Evolutionary conservation across 2,113 vertebrate genomes (phyloP).

Genomic region (Phocoena sinus): DNA sequence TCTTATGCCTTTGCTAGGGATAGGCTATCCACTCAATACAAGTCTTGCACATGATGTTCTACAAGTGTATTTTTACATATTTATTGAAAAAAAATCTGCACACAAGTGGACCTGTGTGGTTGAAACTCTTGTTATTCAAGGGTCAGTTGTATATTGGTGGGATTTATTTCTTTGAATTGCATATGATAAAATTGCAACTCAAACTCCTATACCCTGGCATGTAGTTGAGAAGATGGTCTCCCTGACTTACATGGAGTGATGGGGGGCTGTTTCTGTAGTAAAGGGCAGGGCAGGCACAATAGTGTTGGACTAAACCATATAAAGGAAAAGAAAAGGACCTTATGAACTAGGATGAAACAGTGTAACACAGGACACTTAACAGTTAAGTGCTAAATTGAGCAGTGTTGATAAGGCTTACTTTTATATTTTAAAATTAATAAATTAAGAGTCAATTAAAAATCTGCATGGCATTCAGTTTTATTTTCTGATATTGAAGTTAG

Average conservation of each 20-base stretch:
- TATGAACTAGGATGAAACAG: not conserved
- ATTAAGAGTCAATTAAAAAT: not conserved
- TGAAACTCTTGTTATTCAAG: not conserved
- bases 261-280: not conserved
- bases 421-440: not conserved
- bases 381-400: not conserved
- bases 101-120: not conserved
- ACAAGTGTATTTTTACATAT: not conserved
- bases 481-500: not conserved
- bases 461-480: not conserved
- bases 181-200: not conserved
- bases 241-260: not conserved
- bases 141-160: not conserved
- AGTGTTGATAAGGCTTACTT: not conserved
- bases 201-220: not conserved
- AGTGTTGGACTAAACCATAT: not conserved
- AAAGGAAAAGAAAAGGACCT: not conserved
- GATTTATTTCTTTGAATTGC: constrained; percentile 6
- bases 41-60: not conserved
- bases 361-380: not conserved
- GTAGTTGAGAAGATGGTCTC: not conserved
- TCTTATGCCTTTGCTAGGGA: not conserved
- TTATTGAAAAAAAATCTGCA: not conserved
- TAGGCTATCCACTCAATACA: not conserved
- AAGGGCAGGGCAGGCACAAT: not conserved